A percentile compares a stretch with the other conserved stretches of the same genome.
phyloP scores from a whole-genome alignment of 2,113 vertebrate genomes.

The Typhlomys cinereus region DNA sequence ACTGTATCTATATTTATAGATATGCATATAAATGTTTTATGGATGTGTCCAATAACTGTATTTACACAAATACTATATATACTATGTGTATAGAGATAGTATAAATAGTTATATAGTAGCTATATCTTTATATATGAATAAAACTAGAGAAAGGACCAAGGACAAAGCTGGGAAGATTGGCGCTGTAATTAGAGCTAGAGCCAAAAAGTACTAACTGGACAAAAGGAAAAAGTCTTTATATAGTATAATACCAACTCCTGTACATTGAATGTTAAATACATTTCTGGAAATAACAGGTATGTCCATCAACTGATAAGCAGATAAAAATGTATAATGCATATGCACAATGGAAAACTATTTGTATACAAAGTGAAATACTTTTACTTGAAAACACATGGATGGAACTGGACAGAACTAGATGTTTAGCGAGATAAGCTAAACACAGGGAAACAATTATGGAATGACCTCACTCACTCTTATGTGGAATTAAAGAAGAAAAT shows the following conservation, averaged over 20 bases:
- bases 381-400: neutral
- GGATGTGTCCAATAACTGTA: no score
- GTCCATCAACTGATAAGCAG: no score
- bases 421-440: neutral
- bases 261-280: neutral
- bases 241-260: neutral
- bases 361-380: neutral
- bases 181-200: neutral
- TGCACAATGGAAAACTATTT: neutral
- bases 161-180: neutral
- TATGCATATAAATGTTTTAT: no score
- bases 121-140: neutral
- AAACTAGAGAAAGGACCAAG: neutral
- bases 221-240: neutral
- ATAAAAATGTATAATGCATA: neutral
- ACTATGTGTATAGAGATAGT: no score
- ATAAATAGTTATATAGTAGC: neutral
- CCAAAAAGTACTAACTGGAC: neutral
- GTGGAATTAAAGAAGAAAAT: slow-evolving; percentile 1
- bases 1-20: no score
- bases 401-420: neutral
- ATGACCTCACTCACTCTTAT: no score
- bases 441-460: neutral
- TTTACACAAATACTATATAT: neutral
- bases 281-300: neutral